These are phyloP conservation scores for Philopedon plagiatum DNA, from an alignment of 2,888 invertebrate species.

Conservation along the genomic window DNA sequence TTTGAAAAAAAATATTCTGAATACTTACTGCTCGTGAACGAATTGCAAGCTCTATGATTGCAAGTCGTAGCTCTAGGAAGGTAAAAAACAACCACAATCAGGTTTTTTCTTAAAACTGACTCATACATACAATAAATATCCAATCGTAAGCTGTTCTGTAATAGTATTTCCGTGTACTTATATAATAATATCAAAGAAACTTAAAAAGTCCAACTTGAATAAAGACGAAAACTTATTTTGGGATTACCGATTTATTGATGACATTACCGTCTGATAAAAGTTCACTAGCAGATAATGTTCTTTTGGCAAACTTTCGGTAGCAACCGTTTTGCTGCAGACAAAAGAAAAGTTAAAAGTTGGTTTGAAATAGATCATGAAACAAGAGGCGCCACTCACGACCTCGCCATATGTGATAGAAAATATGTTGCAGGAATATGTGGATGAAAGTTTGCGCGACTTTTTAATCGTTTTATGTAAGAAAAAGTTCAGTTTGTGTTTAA, in stretches of 20 bases:
- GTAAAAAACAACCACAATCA: no score
- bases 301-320: constrained; percentile 22
- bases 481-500: no score
- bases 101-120: no score
- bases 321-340: constrained; percentile 1
- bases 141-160: not conserved
- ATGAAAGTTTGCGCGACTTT: not conserved
- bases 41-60: no score
- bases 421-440: not conserved
- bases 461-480: no score
- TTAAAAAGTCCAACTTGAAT: not conserved
- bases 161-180: not conserved
- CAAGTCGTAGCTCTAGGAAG: no score
- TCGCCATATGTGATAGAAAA: not conserved
- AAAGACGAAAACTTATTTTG: not conserved
- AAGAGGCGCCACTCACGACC: not conserved
- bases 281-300: constrained; percentile 8
- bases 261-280: constrained; percentile 24
- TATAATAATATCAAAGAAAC: no score
- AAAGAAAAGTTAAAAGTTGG: constrained; percentile 15
- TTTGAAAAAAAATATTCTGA: no score
- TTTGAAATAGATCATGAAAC: constrained; percentile 6
- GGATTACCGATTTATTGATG: constrained; percentile 25
- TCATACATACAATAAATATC: no score
- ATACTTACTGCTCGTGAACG: no score